Evolutionary conservation across 2,888 invertebrate species (phyloP).

Genomic region (Unio delphinus): DNA sequence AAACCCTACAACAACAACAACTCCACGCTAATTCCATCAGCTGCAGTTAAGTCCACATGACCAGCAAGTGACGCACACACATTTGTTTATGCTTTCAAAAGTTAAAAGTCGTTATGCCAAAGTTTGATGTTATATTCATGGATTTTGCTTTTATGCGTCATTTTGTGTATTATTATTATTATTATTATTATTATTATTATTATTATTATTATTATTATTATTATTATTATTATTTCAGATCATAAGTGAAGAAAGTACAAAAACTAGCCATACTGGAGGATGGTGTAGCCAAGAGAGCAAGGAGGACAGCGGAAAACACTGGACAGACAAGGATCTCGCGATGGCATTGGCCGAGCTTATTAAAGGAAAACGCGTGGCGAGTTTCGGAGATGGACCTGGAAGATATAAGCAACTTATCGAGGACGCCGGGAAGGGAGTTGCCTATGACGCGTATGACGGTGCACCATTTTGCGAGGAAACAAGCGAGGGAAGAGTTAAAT

Average conservation of each 20-base stretch:
- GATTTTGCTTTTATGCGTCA: no score
- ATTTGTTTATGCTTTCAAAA: no score
- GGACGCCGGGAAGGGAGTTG: slow-evolving; percentile 3
- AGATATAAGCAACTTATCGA: slow-evolving; percentile 20
- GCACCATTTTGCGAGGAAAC: slow-evolving; percentile 21
- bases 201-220: background rate
- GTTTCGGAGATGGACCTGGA: slow-evolving; percentile 31
- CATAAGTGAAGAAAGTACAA: background rate
- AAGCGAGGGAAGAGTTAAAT: slow-evolving; percentile 19
- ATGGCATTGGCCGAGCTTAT: background rate
- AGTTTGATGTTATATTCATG: no score
- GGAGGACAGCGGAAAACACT: background rate
- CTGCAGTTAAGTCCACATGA: no score
- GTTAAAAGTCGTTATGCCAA: no score
- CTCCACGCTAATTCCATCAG: no score
- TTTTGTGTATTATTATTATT: background rate
- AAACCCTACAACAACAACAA: no score
- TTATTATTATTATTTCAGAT: background rate
- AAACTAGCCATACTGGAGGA: background rate
- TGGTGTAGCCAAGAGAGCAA: background rate
- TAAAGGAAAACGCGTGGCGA: slow-evolving; percentile 17
- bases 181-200: background rate
- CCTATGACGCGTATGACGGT: slow-evolving; percentile 31
- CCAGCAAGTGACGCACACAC: no score
- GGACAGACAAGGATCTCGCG: background rate